Evolutionary conservation across 2,888 invertebrate species (phyloP).

Genomic region (Pristionchus maxplancki): DNA sequence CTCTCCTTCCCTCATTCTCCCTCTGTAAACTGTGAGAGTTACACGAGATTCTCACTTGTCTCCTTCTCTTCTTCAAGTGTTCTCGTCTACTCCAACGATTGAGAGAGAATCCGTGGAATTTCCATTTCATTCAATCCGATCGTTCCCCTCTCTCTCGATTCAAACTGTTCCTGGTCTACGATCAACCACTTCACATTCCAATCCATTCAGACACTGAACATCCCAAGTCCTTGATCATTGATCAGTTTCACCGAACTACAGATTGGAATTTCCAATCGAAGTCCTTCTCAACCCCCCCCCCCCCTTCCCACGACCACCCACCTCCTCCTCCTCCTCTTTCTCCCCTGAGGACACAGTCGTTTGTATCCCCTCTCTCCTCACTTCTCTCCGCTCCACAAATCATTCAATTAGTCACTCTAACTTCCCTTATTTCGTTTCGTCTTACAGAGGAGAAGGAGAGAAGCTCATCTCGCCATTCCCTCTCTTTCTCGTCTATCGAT

Average conservation of each 20-base stretch:
- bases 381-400: slow-evolving; percentile 30
- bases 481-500: not conserved
- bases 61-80: slow-evolving; percentile 24
- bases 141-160: not conserved
- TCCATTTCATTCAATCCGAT: not conserved
- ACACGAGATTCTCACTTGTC: slow-evolving; percentile 16
- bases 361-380: not conserved
- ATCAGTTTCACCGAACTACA: not conserved
- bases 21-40: slow-evolving; percentile 9
- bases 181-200: not conserved
- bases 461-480: not conserved
- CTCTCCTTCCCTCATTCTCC: not conserved
- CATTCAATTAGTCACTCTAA: slow-evolving; percentile 44
- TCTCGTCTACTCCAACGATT: slow-evolving; percentile 9
- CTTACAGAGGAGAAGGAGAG: not conserved
- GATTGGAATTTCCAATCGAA: not conserved
- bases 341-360: slow-evolving; percentile 30
- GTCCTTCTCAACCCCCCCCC: not conserved
- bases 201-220: not conserved
- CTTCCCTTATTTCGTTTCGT: not conserved
- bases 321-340: not conserved
- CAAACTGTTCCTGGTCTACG: slow-evolving; percentile 1
- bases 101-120: slow-evolving; percentile 15
- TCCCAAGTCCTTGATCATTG: not conserved
- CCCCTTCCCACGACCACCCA: not conserved